Base-by-base conservation (phyloP, 2,113 vertebrate species). In the Platichthys flesus region DNA sequence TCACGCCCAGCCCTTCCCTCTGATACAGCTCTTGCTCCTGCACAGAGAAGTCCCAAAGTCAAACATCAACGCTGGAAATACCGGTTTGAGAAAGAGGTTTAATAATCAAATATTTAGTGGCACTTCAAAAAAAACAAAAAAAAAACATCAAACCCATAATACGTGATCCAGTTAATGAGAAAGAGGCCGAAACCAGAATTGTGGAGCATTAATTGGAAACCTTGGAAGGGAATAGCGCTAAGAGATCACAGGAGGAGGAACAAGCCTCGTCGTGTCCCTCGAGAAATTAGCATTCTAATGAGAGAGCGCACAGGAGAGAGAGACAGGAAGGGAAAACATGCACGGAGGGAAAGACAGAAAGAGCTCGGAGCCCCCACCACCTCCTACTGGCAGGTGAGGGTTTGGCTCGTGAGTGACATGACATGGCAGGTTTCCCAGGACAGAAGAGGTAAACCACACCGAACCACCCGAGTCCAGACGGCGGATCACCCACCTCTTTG, bases 21-120 rank as follows among this genome's bases (percentile, higher is more conserved):
- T 99, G 97, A 90, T 99, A 99, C 57, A 99, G 96, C 82, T 99
- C 98, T 96, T 99, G 98, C 57, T 99, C 98, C 98, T 98, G 89
- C 78, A 92, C 28, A 87, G 65, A 82, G n/a, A 81, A 4, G 21
- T 26, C 7, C 16, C 64, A 68, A 81, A 4, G 18, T 54, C 40
- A 74, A 35, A 60, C 60, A 61, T 28, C 9, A 20, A 66, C 51
- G 37, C 6, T 10, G 23, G 57, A 62, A 62, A 15, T 16, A 37
- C 15, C 1, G 7, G 52, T 54, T 24, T 57, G 4, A 13, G 57
- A 78, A 66, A 61, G 2, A 1, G 20, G 6, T 24, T 66, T 2
- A 12, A 37, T 65, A 31, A 23, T n/a, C 24, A 66, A 69, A 61
- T 37, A 55, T 54, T 1, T 14, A 26, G 2, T 52, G 51, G 2